Percentiles rank a stretch among this genome's conserved stretches.
phyloP scores from a whole-genome alignment of 2,888 invertebrate genomes.

The Andrena praecox region DNA sequence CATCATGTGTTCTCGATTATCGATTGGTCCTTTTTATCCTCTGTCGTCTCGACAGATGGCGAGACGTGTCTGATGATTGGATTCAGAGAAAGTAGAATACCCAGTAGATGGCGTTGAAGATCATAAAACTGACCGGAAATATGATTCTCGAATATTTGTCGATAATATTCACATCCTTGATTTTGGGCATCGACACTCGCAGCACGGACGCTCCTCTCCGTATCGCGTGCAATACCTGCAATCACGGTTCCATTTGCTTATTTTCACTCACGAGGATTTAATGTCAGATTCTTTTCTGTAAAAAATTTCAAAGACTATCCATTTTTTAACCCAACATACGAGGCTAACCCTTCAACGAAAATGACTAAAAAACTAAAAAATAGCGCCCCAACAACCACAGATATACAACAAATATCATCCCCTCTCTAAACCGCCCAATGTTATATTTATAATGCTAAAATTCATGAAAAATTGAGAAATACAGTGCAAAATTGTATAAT shows the following conservation, averaged over 20 bases:
- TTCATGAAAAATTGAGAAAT: too few relatives aligned
- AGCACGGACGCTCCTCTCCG: constrained; percentile 94
- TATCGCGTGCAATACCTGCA: constrained; percentile 92
- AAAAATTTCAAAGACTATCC: too few relatives aligned
- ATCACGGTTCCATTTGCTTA: constrained; percentile 84
- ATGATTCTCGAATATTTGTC: constrained; percentile 98
- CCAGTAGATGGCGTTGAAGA: constrained; percentile 99
- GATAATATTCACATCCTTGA: constrained; percentile 98
- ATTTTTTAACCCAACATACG: too few relatives aligned
- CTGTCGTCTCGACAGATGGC: neutral
- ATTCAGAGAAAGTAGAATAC: constrained; percentile 92
- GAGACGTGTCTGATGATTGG: neutral
- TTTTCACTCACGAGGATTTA: neutral
- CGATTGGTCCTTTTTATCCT: constrained; percentile 48
- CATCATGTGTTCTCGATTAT: constrained; percentile 14
- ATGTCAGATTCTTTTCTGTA: too few relatives aligned
- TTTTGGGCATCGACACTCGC: constrained; percentile 96
- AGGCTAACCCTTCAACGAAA: too few relatives aligned
- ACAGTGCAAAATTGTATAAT: too few relatives aligned
- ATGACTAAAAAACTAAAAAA: too few relatives aligned
- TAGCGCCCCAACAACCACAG: too few relatives aligned
- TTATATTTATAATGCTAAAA: too few relatives aligned
- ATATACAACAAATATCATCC: too few relatives aligned
- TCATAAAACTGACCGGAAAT: constrained; percentile 97
- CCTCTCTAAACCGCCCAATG: too few relatives aligned